phyloP scores from a whole-genome alignment of 2,888 invertebrate genomes.

The Autographa gamma region DNA sequence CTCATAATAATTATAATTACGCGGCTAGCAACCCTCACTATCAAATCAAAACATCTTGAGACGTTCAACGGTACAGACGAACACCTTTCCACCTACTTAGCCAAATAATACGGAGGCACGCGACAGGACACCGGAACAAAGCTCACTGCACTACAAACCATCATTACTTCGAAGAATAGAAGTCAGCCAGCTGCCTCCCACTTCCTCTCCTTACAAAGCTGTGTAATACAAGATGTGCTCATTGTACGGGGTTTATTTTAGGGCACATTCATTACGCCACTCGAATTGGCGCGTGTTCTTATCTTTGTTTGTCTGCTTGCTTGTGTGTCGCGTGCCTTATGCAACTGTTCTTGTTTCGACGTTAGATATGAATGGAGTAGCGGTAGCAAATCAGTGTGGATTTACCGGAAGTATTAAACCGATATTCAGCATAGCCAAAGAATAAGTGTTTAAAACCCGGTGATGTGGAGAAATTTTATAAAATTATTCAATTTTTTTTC shows the following conservation, averaged over 20 bases:
- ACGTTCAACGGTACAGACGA: constrained; percentile 75
- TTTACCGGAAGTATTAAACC: too few relatives aligned
- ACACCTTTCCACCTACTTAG: constrained; percentile 88
- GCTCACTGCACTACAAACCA: constrained; percentile 84
- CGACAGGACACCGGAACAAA: constrained; percentile 85
- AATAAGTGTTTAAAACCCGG: too few relatives aligned
- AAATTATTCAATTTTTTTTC: too few relatives aligned
- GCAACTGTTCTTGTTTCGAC: not conserved
- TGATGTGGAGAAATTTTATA: too few relatives aligned
- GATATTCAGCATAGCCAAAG: too few relatives aligned
- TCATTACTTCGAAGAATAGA: constrained; percentile 85
- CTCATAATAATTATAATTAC: constrained; percentile 55
- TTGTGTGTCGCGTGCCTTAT: constrained; percentile 60
- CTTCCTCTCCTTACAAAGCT: constrained; percentile 85
- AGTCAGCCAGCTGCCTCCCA: constrained; percentile 86
- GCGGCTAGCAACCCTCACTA: constrained; percentile 57
- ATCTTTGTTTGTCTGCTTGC: constrained; percentile 74
- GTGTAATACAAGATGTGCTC: constrained; percentile 85
- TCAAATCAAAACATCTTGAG: constrained; percentile 84
- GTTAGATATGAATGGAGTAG: not conserved
- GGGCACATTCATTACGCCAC: constrained; percentile 84
- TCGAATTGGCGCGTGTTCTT: constrained; percentile 87
- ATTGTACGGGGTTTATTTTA: constrained; percentile 83
- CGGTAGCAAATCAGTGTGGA: too few relatives aligned
- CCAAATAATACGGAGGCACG: constrained; percentile 80